Evolutionary conservation across 2,113 vertebrate species (phyloP).

Genomic region (Oriolus oriolus): DNA sequence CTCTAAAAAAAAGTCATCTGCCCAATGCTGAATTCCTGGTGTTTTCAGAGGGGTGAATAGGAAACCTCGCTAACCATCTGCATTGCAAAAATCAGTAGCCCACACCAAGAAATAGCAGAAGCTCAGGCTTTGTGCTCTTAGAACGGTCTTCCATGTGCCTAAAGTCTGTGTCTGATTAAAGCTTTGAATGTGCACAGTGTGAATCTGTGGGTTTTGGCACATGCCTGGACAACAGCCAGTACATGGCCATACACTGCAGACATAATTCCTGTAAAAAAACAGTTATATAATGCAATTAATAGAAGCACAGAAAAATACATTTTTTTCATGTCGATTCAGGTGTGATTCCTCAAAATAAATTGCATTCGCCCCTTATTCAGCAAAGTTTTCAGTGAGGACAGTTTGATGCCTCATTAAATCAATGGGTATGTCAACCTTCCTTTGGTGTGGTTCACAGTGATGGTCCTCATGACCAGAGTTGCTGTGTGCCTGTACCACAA

Average conservation of each 20-base stretch:
- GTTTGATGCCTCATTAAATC: neutral
- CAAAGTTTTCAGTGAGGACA: neutral
- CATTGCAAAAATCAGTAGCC: neutral
- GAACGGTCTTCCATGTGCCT: neutral
- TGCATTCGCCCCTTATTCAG: neutral
- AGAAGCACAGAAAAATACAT: neutral
- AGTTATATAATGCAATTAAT: neutral
- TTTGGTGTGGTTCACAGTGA: neutral
- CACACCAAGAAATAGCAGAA: neutral
- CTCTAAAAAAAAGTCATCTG: neutral
- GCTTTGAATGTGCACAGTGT: neutral
- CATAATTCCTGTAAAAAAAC: neutral
- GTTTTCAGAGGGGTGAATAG: neutral
- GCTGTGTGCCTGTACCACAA: neutral
- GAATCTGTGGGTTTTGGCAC: neutral
- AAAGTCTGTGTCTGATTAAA: neutral
- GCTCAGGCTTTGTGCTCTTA: neutral
- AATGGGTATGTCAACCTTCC: neutral
- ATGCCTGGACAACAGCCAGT: neutral
- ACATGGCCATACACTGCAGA: neutral
- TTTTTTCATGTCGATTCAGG: neutral
- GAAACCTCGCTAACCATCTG: rapidly evolving
- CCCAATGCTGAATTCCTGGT: neutral
- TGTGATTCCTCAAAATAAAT: neutral
- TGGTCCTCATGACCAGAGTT: neutral